phyloP scores from a whole-genome alignment of 2,797 vertebrate species.

The Apogon hyalosoma region DNA sequence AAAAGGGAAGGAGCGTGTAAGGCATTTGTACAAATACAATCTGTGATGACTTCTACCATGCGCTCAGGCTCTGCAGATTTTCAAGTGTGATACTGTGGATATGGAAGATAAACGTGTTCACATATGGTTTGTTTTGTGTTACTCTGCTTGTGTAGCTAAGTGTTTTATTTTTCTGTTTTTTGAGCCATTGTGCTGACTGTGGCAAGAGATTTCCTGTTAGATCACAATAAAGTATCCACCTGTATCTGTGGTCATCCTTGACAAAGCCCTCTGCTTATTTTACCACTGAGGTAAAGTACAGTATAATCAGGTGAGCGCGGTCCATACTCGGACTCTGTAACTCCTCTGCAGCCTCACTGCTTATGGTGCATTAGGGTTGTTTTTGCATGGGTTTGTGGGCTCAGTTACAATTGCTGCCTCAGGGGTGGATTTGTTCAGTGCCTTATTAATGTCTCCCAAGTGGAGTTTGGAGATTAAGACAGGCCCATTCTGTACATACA shows the following conservation, averaged over 20 bases:
- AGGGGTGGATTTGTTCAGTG: conserved; percentile 6
- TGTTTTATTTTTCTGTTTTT: no score
- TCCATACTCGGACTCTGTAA: conserved; percentile 20
- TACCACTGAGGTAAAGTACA: neutral
- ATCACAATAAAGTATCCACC: no score
- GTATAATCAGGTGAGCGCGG: neutral
- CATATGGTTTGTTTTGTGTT: no score
- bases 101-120: no score
- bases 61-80: conserved; percentile 18
- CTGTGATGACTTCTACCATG: conserved; percentile 27
- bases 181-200: no score
- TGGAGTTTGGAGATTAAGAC: conserved; percentile 25
- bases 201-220: no score
- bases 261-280: conserved; percentile 22
- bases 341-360: conserved; percentile 29
- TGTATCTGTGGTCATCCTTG: conserved; percentile 6
- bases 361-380: neutral
- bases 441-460: conserved; percentile 21
- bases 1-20: neutral
- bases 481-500: neutral
- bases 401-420: conserved; percentile 4
- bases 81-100: conserved; percentile 1
- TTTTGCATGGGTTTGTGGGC: conserved; percentile 3
- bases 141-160: no score
- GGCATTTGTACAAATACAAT: conserved; percentile 21